phyloP scores from a whole-genome alignment of 2,888 invertebrate genomes.

The Hypolimnas misippus region DNA sequence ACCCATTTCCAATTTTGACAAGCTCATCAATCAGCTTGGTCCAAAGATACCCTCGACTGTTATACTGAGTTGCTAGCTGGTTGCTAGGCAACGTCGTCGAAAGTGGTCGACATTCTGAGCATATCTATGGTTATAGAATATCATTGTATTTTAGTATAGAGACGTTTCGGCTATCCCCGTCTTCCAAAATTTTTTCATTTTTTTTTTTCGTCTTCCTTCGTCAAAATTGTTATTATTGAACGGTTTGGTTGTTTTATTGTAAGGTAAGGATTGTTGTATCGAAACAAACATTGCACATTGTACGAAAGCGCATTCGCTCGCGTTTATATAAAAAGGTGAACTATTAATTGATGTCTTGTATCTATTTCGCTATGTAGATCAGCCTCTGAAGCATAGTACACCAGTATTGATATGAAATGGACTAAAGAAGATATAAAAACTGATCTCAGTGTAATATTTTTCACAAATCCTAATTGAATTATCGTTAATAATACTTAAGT shows the following conservation, averaged over 20 bases:
- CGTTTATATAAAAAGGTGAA: slow-evolving; percentile 74
- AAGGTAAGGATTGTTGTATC: slow-evolving; percentile 33
- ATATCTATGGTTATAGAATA: no score
- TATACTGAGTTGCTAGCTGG: no score
- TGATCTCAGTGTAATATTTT: slow-evolving; percentile 77
- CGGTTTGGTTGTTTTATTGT: slow-evolving; percentile 24
- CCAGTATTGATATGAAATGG: slow-evolving; percentile 72
- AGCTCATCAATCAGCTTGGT: no score
- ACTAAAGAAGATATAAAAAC: slow-evolving; percentile 65
- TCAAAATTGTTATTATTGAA: slow-evolving; percentile 44
- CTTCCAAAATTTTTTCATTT: slow-evolving; percentile 59
- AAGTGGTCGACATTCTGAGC: no score
- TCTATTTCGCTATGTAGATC: slow-evolving; percentile 50
- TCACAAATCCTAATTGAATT: slow-evolving; percentile 60
- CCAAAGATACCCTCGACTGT: no score
- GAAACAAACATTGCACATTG: slow-evolving; percentile 70
- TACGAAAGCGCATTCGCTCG: slow-evolving; percentile 65
- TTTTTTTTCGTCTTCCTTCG: slow-evolving; percentile 57
- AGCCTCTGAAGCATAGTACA: slow-evolving; percentile 51
- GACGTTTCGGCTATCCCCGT: slow-evolving; percentile 52
- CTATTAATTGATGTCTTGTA: slow-evolving; percentile 77
- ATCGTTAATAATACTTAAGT: slow-evolving; percentile 53
- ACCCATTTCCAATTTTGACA: no score
- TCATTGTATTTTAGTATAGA: no score
- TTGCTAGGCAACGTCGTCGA: no score